A percentile compares a stretch with the other conserved stretches of the same genome.
Evolutionary conservation across 2,888 invertebrate species (phyloP).

Genomic region (Dorcus parallelipipedus): DNA sequence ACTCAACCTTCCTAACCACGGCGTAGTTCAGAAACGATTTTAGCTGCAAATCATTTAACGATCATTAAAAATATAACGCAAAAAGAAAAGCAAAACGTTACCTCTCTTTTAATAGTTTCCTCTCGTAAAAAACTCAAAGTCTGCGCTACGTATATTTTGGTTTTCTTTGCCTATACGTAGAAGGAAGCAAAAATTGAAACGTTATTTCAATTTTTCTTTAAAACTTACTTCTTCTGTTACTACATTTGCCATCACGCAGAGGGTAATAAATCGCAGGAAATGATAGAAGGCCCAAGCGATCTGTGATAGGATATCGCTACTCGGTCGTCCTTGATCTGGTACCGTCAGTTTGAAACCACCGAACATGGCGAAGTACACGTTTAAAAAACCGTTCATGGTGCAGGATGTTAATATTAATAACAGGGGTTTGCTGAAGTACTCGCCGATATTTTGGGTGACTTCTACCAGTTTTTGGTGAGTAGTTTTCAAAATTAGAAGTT

Average conservation of each 20-base stretch:
- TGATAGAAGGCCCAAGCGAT: not conserved
- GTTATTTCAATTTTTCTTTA: not conserved
- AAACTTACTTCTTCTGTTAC: constrained; percentile 4
- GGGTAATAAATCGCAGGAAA: constrained; percentile 2
- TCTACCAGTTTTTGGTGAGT: constrained; percentile 3
- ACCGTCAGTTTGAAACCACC: constrained; percentile 5
- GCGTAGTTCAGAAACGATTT: constrained; percentile 5
- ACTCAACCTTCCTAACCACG: constrained; percentile 1
- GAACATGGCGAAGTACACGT: constrained; percentile 6
- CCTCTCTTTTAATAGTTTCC: not conserved
- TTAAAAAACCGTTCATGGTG: not conserved
- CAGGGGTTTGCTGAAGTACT: constrained; percentile 5
- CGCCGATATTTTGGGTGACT: constrained; percentile 1
- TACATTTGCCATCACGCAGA: constrained; percentile 2
- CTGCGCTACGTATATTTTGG: constrained; percentile 1
- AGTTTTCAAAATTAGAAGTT: not conserved
- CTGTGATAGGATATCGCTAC: not conserved
- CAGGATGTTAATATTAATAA: not conserved
- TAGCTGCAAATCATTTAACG: not conserved
- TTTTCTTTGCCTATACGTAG: constrained; percentile 1
- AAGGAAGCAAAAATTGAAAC: not conserved
- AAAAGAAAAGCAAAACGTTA: not conserved
- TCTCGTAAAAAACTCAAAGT: not conserved
- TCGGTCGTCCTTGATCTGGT: not conserved
- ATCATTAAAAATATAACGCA: too few species aligned